Evolutionary conservation across 2,113 vertebrate genomes (phyloP).

Genomic region (Tachysurus vachellii): DNA sequence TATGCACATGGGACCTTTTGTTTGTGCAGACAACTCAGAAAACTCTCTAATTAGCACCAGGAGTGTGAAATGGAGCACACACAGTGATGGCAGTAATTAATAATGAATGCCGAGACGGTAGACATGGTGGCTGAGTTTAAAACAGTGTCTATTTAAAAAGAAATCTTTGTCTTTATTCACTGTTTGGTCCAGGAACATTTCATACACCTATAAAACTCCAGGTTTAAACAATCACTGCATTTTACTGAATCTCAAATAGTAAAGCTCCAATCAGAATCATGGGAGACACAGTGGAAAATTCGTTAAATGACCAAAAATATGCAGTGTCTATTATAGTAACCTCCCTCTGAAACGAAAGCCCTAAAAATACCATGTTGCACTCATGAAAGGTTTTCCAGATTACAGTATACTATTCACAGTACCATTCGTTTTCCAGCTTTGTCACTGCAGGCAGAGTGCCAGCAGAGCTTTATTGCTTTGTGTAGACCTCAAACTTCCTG

Average conservation of each 20-base stretch:
- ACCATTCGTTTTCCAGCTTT: constrained; percentile 53
- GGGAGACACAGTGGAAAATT: constrained; percentile 35
- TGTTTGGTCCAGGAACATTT: constrained; percentile 1
- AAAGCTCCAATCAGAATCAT: neutral
- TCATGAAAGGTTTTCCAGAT: constrained; percentile 42
- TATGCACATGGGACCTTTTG: neutral
- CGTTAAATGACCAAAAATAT: constrained; percentile 40
- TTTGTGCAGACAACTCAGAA: constrained; percentile 1
- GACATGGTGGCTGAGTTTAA: constrained; percentile 19
- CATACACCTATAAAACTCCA: constrained; percentile 33
- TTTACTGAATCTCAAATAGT: constrained; percentile 20
- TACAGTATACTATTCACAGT: constrained; percentile 2
- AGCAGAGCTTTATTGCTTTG: constrained; percentile 57
- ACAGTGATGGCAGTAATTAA: constrained; percentile 39
- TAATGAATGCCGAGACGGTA: constrained; percentile 34
- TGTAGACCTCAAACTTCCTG: constrained; percentile 20
- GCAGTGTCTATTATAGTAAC: constrained; percentile 33
- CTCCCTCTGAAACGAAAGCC: constrained; percentile 30
- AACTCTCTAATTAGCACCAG: constrained; percentile 25
- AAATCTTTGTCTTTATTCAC: neutral
- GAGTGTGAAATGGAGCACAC: constrained; percentile 41
- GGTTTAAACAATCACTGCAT: constrained; percentile 37
- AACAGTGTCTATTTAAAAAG: neutral
- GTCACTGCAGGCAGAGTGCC: constrained; percentile 57
- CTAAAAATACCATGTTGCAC: constrained; percentile 33